These are phyloP conservation scores for Microcebus griseorufus DNA, from an alignment of 2,113 vertebrate species.

Conservation along the genomic window DNA sequence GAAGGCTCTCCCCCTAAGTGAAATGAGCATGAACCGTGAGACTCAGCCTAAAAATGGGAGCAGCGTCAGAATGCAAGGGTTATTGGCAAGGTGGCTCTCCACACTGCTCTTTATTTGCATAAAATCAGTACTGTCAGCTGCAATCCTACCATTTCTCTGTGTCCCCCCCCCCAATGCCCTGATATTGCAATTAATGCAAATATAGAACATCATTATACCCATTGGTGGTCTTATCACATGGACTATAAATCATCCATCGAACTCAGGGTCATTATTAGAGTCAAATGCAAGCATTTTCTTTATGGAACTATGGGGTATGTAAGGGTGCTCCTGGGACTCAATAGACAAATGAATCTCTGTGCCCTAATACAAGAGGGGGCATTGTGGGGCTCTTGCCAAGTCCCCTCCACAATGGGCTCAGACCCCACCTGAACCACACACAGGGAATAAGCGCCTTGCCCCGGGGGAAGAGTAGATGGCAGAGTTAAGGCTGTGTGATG, in stretches of 20 bases:
- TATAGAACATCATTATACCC: background rate
- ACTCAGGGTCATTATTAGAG: background rate
- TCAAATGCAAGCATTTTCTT: background rate
- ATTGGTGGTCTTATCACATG: background rate
- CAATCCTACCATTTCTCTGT: background rate
- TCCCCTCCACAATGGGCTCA: background rate
- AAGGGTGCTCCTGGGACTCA: background rate
- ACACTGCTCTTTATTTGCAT: constrained; percentile 23
- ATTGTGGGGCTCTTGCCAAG: background rate
- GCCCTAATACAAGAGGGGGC: background rate
- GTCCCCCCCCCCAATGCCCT: background rate
- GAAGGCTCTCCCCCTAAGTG: background rate
- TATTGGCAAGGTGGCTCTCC: background rate
- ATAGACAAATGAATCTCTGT: background rate
- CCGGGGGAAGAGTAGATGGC: background rate
- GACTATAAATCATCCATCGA: background rate
- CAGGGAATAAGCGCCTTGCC: background rate
- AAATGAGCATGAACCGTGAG: constrained; percentile 22
- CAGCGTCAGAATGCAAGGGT: constrained; percentile 19
- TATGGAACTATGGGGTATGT: background rate
- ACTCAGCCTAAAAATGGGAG: constrained; percentile 46
- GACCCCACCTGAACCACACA: background rate
- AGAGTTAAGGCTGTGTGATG: background rate
- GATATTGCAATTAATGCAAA: background rate
- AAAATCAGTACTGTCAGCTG: background rate